Conservation (phyloP, 35 echinoderm and acorn worm genomes). For the Heliocidaris erythrogramma region DNA sequence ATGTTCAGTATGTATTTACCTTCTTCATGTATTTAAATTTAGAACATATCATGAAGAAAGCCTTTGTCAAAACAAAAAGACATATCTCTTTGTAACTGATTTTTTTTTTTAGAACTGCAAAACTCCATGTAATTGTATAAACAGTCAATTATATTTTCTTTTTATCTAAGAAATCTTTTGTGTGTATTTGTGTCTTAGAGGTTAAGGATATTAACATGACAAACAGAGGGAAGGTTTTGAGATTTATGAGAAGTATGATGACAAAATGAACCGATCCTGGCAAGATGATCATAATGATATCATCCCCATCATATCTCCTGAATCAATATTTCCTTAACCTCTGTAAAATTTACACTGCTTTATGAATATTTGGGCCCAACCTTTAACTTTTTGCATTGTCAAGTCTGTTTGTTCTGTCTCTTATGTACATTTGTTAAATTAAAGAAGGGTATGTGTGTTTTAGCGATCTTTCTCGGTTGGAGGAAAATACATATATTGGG, state of each 20-base stretch:
- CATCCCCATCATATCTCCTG: neutral
- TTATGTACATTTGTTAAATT: slow-evolving; percentile 28
- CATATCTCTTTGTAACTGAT: too few species aligned
- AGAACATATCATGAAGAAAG: too few species aligned
- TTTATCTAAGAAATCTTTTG: neutral
- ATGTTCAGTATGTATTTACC: neutral
- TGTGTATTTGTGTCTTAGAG: neutral
- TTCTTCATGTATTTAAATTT: too few species aligned
- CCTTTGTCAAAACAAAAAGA: too few species aligned
- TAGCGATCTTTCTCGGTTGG: slow-evolving; percentile 14
- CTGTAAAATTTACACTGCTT: slow-evolving; percentile 25
- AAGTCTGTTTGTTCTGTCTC: neutral
- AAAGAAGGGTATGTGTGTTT: slow-evolving; percentile 19
- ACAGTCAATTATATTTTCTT: neutral
- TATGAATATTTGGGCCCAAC: slow-evolving; percentile 13
- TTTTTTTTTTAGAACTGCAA: neutral
- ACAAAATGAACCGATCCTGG: neutral
- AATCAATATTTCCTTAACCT: slow-evolving; percentile 35
- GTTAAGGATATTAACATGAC: neutral
- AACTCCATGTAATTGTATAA: neutral
- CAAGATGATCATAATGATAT: neutral
- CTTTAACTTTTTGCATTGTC: neutral
- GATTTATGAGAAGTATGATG: neutral
- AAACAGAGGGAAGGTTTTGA: neutral
- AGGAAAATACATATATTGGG: neutral